Base-by-base conservation (phyloP, 2,797 vertebrate species). In the Pseudomugil gertrudae region DNA sequence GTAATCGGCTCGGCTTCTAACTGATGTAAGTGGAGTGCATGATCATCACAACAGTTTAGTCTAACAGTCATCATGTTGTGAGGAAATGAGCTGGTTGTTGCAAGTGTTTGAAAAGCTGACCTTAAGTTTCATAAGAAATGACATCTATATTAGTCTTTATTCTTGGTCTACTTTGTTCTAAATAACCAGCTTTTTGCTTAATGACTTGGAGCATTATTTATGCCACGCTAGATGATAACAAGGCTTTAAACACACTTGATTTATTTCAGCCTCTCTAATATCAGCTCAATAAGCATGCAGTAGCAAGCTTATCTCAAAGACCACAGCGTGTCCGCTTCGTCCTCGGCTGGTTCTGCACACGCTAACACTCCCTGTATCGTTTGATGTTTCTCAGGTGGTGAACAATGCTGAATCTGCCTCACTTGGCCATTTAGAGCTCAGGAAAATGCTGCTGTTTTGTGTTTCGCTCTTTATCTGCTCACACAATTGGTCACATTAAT, bases 251-350 rank as follows among this genome's bases (percentile, higher is more conserved):
- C 27, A 50, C 66, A 24, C 35, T 32, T 4, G 17, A 65, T 74
- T 69, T 77, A 72, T 64, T 78, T 73, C 50, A 58, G 68, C 40
- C 47, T 43, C 72, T 75, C 48, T 38, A 30, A 62, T 77, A 68
- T 68, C 71, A 17, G 67, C 74, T 60, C 69, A 35, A 60, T 68
- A 60, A 66, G 68, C 66, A n/a, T 10, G 21, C 52, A 40, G 72
- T 21, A 1, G 61, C 5, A 0, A 1, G 81, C 86, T 86, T 90
- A 89, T 90, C 87, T 87, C 57, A 74, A 86, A 79, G 83, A 81
- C 64, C 53, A 23, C 85, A 86, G 80, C 66, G 75, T 47, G 80
- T 58, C 23, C 47, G 8, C 53, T 38, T 80, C 63, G 14, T 59
- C 67, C 51, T 43, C 72, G 19, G 56, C 72, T 66, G 51, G 59